Conservation (phyloP, 1,140 invertebrate genomes). For the Stratiolaelaps scimitus region DNA sequence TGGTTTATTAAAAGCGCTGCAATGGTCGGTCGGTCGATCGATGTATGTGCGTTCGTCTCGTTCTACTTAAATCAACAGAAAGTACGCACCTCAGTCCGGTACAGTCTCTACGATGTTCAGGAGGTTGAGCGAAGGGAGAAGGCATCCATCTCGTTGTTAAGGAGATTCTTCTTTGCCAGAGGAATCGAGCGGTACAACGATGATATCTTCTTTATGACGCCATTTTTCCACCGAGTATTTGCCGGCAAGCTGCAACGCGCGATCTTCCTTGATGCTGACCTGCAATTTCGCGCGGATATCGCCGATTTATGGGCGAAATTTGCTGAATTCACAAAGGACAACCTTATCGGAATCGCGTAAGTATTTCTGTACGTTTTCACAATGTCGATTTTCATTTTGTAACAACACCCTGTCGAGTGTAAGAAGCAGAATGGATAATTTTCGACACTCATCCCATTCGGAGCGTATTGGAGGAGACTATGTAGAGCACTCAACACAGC, state of each 20-base stretch:
- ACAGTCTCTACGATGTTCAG: slow-evolving; percentile 49
- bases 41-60: too few relatives aligned
- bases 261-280: slow-evolving; percentile 64
- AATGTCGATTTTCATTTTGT: too few relatives aligned
- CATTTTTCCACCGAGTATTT: slow-evolving; percentile 58
- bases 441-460: too few relatives aligned
- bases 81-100: background rate
- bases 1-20: too few relatives aligned
- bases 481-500: too few relatives aligned
- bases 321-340: slow-evolving; percentile 46
- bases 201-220: slow-evolving; percentile 63
- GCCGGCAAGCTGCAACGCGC: slow-evolving; percentile 46
- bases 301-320: slow-evolving; percentile 55
- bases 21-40: too few relatives aligned
- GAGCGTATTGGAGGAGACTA: too few relatives aligned
- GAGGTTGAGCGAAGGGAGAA: slow-evolving; percentile 49
- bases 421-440: too few relatives aligned
- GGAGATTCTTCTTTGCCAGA: slow-evolving; percentile 58
- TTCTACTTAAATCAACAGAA: slow-evolving; percentile 32
- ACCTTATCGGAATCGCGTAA: slow-evolving; percentile 56
- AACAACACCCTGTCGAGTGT: too few relatives aligned
- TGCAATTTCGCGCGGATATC: slow-evolving; percentile 57
- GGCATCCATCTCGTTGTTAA: slow-evolving; percentile 55
- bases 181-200: slow-evolving; percentile 67
- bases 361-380: too few relatives aligned